Conservation (phyloP, 1,140 invertebrate species). For the Heliconius himera region DNA sequence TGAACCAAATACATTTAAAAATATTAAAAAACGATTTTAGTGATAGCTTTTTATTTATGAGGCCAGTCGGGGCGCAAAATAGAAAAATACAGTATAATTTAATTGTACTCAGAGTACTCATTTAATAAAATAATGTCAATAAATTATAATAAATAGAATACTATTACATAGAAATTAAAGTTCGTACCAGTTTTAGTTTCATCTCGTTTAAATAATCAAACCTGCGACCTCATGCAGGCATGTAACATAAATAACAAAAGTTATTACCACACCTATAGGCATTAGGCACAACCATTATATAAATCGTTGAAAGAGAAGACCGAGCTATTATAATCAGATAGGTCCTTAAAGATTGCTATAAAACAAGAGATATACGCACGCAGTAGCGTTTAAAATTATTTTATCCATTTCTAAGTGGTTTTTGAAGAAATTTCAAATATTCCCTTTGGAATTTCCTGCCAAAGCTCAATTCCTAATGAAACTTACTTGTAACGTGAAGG, state of each 20-base stretch:
- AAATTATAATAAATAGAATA: background rate
- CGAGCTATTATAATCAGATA: constrained; percentile 10
- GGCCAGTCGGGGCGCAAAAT: too few relatives aligned
- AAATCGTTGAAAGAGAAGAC: background rate
- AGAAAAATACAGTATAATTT: too few relatives aligned
- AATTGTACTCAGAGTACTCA: too few relatives aligned
- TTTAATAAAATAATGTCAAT: too few relatives aligned
- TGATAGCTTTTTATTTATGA: background rate
- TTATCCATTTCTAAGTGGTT: background rate
- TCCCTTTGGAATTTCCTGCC: background rate
- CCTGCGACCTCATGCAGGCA: background rate
- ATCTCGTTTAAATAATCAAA: background rate
- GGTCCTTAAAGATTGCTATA: constrained; percentile 2
- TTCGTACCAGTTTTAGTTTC: background rate
- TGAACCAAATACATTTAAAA: background rate
- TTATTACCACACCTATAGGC: background rate
- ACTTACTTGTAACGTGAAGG: constrained; percentile 4
- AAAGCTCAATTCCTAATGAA: constrained; percentile 30
- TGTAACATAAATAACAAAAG: background rate
- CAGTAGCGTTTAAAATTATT: constrained; percentile 6
- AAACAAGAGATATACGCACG: constrained; percentile 8
- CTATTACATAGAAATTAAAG: background rate
- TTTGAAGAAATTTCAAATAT: constrained; percentile 13
- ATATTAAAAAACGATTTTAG: background rate
- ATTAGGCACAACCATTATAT: background rate